These are phyloP conservation scores for Oostethus manadensis DNA, from an alignment of 2,113 vertebrate genomes.

Conservation along the genomic window DNA sequence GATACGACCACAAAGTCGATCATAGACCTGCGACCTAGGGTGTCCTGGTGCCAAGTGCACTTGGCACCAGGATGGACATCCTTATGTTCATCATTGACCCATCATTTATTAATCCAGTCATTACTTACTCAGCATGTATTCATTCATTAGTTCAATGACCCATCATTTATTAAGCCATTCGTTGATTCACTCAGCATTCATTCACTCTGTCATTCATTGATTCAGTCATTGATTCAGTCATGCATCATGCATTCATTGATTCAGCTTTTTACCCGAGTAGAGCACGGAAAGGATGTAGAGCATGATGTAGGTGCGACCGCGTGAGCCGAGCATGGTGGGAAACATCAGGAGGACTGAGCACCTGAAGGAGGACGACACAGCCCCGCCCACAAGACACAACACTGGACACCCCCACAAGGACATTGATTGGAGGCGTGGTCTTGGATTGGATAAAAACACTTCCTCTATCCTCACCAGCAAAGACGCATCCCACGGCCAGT, in stretches of 20 bases:
- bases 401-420: constrained; percentile 57
- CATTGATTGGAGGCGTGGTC: neutral
- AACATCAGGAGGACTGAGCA: constrained; percentile 76
- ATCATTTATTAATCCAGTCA: too few species aligned
- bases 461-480: constrained; percentile 37
- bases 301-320: constrained; percentile 74
- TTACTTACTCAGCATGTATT: neutral
- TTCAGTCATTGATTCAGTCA: too few species aligned
- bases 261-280: constrained; percentile 65
- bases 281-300: constrained; percentile 72
- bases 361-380: constrained; percentile 73
- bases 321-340: constrained; percentile 82
- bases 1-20: too few species aligned
- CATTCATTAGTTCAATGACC: too few species aligned
- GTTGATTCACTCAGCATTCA: too few species aligned
- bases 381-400: constrained; percentile 71
- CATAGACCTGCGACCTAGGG: too few species aligned
- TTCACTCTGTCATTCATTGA: too few species aligned
- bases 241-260: too few species aligned
- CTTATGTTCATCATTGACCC: too few species aligned
- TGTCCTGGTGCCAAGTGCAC: too few species aligned
- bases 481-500: constrained; percentile 19
- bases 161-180: neutral
- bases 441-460: neutral
- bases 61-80: too few species aligned